Evolutionary conservation across 2,797 vertebrate species (phyloP).

Genomic region (Podargus strigoides): DNA sequence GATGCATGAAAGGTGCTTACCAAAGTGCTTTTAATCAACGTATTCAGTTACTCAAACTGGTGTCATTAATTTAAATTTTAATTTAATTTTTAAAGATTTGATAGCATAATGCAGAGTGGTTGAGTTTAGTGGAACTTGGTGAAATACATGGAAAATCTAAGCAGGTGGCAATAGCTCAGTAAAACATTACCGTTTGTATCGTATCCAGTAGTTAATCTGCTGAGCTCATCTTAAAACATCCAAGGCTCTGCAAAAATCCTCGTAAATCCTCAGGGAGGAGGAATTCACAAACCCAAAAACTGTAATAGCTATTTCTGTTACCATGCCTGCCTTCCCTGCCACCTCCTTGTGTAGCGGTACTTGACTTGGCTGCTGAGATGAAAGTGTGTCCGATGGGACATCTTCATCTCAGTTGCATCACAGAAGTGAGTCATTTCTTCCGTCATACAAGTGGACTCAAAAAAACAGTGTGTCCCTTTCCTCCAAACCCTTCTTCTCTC

Average conservation of each 20-base stretch:
- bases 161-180: not conserved
- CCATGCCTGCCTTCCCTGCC: not conserved
- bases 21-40: not conserved
- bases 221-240: not conserved
- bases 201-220: not conserved
- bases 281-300: not conserved
- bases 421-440: not conserved
- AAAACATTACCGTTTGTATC: not conserved
- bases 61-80: not conserved
- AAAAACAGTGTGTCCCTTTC: not conserved
- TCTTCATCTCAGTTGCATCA: not conserved
- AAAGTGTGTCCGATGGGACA: not conserved
- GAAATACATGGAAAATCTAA: not conserved
- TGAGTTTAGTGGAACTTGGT: not conserved
- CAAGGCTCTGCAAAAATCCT: not conserved
- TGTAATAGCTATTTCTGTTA: not conserved
- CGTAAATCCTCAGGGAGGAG: not conserved
- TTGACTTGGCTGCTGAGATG: not conserved
- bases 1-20: not conserved
- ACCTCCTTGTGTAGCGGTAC: not conserved
- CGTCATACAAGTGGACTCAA: not conserved
- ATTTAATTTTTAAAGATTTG: not conserved
- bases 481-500: not conserved
- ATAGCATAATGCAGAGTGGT: not conserved
- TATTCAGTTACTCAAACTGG: not conserved